These are phyloP conservation scores for Leptinotarsa tumamoca DNA, from an alignment of 2,888 invertebrate species.

Conservation along the genomic window DNA sequence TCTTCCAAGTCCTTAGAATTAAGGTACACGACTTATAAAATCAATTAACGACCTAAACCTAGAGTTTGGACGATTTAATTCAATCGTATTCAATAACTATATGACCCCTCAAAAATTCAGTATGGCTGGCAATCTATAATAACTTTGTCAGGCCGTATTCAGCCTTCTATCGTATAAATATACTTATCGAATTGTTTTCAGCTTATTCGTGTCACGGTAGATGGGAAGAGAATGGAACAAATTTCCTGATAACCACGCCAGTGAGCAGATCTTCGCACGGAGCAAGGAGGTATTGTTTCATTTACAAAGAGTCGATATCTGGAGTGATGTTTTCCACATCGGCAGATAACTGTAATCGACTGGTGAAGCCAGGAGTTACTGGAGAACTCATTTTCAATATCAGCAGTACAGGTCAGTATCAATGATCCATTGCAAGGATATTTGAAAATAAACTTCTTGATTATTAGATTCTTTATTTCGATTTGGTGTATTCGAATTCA, in stretches of 20 bases:
- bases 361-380: slow-evolving; percentile 68
- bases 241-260: slow-evolving; percentile 86
- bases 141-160: no score
- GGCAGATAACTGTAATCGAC: slow-evolving; percentile 75
- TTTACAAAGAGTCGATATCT: slow-evolving; percentile 74
- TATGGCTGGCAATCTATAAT: no score
- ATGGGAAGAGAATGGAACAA: slow-evolving; percentile 89
- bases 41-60: no score
- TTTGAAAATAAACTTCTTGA: neutral
- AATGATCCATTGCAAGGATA: neutral
- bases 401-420: slow-evolving; percentile 74
- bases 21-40: no score
- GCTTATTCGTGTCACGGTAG: slow-evolving; percentile 91
- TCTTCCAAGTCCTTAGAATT: no score
- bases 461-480: no score
- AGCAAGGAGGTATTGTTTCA: slow-evolving; percentile 80
- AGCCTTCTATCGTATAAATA: no score
- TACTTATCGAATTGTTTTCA: slow-evolving; percentile 61
- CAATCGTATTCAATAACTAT: no score
- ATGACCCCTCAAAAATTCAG: no score
- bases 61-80: no score
- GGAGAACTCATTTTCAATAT: slow-evolving; percentile 78
- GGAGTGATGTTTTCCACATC: slow-evolving; percentile 73
- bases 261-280: slow-evolving; percentile 76
- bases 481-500: no score